Conservation (phyloP, 2,888 invertebrate genomes). For the Caenorhabditis sulstoni region DNA sequence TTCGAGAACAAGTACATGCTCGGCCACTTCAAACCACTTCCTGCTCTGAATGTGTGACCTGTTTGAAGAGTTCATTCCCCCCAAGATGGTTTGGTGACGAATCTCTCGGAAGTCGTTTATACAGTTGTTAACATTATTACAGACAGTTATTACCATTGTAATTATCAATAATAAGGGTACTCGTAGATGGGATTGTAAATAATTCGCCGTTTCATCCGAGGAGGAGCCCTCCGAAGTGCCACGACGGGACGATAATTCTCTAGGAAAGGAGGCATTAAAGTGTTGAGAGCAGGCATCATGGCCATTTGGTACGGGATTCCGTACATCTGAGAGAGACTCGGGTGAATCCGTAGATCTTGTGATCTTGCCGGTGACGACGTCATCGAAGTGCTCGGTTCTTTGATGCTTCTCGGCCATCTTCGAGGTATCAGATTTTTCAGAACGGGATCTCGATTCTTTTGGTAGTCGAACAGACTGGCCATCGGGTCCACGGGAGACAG, state of each 20-base stretch:
- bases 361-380: not conserved
- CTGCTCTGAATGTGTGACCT: conserved; percentile 38
- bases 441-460: conserved; percentile 61
- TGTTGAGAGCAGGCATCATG: conserved; percentile 35
- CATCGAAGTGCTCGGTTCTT: conserved; percentile 1
- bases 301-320: conserved; percentile 37
- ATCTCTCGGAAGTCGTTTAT: conserved; percentile 1
- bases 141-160: conserved; percentile 19
- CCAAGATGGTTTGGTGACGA: not conserved
- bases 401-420: conserved; percentile 48
- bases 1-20: conserved; percentile 33
- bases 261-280: conserved; percentile 24
- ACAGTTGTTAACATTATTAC: conserved; percentile 30
- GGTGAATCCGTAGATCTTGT: not conserved
- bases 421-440: conserved; percentile 45
- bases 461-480: conserved; percentile 69
- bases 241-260: conserved; percentile 15
- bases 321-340: conserved; percentile 2
- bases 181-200: conserved; percentile 19
- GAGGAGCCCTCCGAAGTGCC: conserved; percentile 26
- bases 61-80: conserved; percentile 44
- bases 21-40: conserved; percentile 42
- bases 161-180: conserved; percentile 10
- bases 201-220: not conserved
- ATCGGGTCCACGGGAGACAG: conserved; percentile 73